These are phyloP conservation scores for Mallateleia sp. DNA, from an alignment of 2,888 invertebrate species.

Conservation along the genomic window DNA sequence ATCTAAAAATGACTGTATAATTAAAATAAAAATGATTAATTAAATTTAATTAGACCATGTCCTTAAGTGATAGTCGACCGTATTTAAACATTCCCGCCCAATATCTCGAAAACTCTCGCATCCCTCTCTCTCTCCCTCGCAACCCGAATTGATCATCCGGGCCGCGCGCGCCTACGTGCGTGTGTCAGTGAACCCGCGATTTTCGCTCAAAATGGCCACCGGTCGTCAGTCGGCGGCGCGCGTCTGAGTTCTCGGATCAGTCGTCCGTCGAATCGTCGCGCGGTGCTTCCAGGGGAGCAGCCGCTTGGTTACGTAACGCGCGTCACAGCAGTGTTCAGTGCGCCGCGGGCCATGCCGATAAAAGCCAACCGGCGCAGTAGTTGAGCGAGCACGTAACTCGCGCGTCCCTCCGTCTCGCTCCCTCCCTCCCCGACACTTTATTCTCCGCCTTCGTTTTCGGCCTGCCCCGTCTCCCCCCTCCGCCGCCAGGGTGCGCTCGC, in stretches of 20 bases:
- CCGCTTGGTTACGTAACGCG: slow-evolving; percentile 33
- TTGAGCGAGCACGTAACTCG: too few species aligned
- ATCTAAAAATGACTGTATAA: too few species aligned
- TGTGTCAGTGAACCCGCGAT: slow-evolving; percentile 81
- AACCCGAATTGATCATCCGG: too few species aligned
- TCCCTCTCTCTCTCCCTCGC: too few species aligned
- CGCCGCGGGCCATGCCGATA: slow-evolving; percentile 10
- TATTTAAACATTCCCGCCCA: too few species aligned
- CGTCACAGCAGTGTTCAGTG: not conserved
- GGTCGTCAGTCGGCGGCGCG: slow-evolving; percentile 82
- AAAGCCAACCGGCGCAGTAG: too few species aligned
- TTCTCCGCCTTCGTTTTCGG: not conserved
- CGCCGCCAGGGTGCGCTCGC: slow-evolving; percentile 37
- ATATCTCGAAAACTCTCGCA: too few species aligned
- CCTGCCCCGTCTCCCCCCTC: not conserved
- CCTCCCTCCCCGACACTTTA: not conserved
- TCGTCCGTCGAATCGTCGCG: slow-evolving; percentile 5
- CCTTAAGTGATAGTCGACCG: too few species aligned
- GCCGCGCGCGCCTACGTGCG: slow-evolving; percentile 20
- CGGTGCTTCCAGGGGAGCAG: too few species aligned
- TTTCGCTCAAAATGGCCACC: slow-evolving; percentile 85
- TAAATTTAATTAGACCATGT: too few species aligned
- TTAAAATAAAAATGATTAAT: too few species aligned
- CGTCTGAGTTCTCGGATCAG: slow-evolving; percentile 50
- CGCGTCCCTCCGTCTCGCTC: slow-evolving; percentile 22